Evolutionary conservation across 30 jellyfish, hydroid and myxozoan species (phyloP).

Genomic region (Turritopsis dohrnii): DNA sequence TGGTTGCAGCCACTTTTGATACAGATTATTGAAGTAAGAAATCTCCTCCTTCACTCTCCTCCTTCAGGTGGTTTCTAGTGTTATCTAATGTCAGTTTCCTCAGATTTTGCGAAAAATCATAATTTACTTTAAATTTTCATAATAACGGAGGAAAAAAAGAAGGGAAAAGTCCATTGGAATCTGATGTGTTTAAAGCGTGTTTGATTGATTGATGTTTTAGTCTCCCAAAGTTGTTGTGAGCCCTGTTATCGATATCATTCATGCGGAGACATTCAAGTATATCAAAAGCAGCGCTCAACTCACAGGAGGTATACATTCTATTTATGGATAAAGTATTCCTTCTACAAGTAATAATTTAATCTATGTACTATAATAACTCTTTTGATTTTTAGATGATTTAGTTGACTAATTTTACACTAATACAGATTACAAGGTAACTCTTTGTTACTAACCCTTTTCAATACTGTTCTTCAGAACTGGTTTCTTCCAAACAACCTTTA

Average conservation of each 20-base stretch:
- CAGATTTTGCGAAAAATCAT: too few relatives aligned
- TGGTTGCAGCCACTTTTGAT: slow-evolving; percentile 69
- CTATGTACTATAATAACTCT: too few relatives aligned
- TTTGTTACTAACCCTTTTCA: not conserved
- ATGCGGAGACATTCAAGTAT: slow-evolving; percentile 46
- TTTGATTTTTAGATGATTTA: not conserved
- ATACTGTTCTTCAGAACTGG: too few relatives aligned
- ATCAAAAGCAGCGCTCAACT: slow-evolving; percentile 38
- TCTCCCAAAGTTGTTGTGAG: slow-evolving; percentile 43
- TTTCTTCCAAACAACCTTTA: too few relatives aligned
- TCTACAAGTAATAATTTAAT: too few relatives aligned
- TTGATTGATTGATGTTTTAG: slow-evolving; percentile 20
- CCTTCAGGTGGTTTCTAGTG: too few relatives aligned
- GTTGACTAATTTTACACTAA: not conserved
- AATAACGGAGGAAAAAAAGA: too few relatives aligned
- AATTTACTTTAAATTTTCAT: too few relatives aligned
- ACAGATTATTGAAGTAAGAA: slow-evolving; percentile 47
- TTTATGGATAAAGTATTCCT: too few relatives aligned
- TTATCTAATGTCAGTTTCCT: too few relatives aligned
- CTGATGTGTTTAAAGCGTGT: not conserved
- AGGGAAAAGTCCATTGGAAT: too few relatives aligned
- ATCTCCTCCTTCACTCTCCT: not conserved
- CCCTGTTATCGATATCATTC: slow-evolving; percentile 74
- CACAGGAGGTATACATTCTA: slow-evolving; percentile 77
- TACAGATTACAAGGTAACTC: not conserved